These are phyloP conservation scores for Tricholauxania praeusta DNA, from an alignment of 2,888 invertebrate species.

Conservation along the genomic window DNA sequence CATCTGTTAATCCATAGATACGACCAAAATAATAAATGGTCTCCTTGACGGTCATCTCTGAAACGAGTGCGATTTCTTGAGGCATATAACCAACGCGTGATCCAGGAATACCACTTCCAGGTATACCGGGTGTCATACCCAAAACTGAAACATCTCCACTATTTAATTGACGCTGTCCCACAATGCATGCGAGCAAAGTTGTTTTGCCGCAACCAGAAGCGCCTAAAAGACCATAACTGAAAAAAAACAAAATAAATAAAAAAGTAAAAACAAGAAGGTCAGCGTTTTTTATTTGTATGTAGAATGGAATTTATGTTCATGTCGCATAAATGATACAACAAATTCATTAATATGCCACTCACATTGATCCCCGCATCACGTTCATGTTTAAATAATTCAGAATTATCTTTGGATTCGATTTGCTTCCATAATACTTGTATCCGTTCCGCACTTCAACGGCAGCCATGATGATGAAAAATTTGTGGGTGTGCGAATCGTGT, in stretches of 20 bases:
- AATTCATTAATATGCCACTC: constrained; percentile 68
- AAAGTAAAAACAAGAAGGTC: constrained; percentile 23
- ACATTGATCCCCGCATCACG: constrained; percentile 83
- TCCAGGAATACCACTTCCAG: constrained; percentile 78
- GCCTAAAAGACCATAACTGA: constrained; percentile 88
- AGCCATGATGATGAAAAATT: constrained; percentile 61
- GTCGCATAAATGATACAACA: background rate
- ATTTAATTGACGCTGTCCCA: constrained; percentile 81
- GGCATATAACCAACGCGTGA: constrained; percentile 89
- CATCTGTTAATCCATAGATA: constrained; percentile 81
- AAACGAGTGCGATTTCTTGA: constrained; percentile 85
- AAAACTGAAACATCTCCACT: constrained; percentile 81
- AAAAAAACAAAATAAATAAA: constrained; percentile 80
- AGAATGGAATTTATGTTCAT: constrained; percentile 26
- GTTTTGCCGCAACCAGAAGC: constrained; percentile 94
- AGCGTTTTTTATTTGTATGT: constrained; percentile 25
- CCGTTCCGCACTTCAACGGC: constrained; percentile 79
- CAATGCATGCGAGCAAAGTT: constrained; percentile 85
- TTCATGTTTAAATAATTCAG: constrained; percentile 79
- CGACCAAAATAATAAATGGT: constrained; percentile 89
- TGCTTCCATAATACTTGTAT: constrained; percentile 76
- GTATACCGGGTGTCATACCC: constrained; percentile 77
- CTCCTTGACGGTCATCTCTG: constrained; percentile 84
- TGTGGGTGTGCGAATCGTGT: constrained; percentile 29
- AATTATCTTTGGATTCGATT: constrained; percentile 71